These are phyloP conservation scores for Lypha dubia DNA, from an alignment of 2,888 invertebrate genomes.

Conservation along the genomic window DNA sequence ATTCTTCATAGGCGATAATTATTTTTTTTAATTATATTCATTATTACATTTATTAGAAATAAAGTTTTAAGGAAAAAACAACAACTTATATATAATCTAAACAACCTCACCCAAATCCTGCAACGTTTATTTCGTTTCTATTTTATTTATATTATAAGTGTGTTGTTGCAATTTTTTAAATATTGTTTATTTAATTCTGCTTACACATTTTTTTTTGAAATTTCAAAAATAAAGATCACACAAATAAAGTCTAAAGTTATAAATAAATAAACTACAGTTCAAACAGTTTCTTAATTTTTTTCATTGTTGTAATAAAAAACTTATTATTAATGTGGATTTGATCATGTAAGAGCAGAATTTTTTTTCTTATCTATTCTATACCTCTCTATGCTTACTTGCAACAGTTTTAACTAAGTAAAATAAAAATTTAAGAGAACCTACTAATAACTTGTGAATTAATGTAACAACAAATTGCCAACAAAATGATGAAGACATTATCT, in stretches of 20 bases:
- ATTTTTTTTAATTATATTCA: conserved; percentile 41
- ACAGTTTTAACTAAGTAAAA: conserved; percentile 37
- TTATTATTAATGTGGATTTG: conserved; percentile 4
- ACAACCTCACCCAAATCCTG: neutral
- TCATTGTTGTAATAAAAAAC: conserved; percentile 6
- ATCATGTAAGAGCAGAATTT: conserved; percentile 12
- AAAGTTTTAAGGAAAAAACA: conserved; percentile 51
- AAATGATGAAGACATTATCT: conserved; percentile 46
- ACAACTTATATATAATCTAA: conserved; percentile 39
- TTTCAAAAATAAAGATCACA: conserved; percentile 21
- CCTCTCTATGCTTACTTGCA: conserved; percentile 45
- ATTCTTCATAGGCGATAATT: conserved; percentile 82
- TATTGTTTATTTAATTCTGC: conserved; percentile 29
- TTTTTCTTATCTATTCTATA: conserved; percentile 27
- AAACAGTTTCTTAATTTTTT: conserved; percentile 1
- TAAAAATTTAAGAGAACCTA: conserved; percentile 32
- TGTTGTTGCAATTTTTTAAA: conserved; percentile 29
- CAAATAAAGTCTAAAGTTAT: conserved; percentile 15
- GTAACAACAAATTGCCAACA: conserved; percentile 65
- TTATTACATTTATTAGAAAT: conserved; percentile 53
- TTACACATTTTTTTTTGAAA: conserved; percentile 20
- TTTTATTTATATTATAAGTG: conserved; percentile 37
- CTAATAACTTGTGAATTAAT: conserved; percentile 59
- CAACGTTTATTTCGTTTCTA: conserved; percentile 17
- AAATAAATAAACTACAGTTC: neutral